Base-by-base conservation (phyloP, 2,797 vertebrate genomes). In the Orientallactaga sibirica region DNA sequence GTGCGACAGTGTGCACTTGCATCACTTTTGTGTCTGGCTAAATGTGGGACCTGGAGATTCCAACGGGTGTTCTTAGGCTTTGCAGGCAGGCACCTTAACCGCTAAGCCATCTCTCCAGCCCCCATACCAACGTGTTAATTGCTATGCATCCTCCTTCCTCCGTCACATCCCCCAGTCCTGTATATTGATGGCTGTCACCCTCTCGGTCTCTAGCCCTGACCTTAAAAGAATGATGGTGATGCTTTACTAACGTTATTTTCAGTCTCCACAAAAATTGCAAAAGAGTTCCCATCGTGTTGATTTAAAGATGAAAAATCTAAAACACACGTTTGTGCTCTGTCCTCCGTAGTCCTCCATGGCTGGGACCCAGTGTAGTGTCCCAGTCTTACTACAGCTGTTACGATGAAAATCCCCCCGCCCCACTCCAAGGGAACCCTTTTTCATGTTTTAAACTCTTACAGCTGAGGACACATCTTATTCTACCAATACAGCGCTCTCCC, bases 311-410 rank as follows among this genome's bases (percentile, higher is more conserved):
- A 94, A 74, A 73, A 86, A 24, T 71, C 24, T 41, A 43, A 88
- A 55, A 25, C 20, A 15, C 1, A n/a, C 79, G 9, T 71, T 91
- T 9, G 18, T 27, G 43, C 77, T 91, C 64, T 68, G 6, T 33
- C 20, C 77, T 82, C 64, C 61, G 27, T 10, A 33, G 29, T 37
- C 33, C 33, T 37, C 33, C 33, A 37, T 37, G 37, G 18, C 77
- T 67, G 94, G 85, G 83, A 62, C 25, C 12, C 37, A 43, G 82
- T 75, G 94, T 94, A 92, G 93, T 92, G 64, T 11, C 62, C 68
- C 27, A 76, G 52, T 80, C 41, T 94, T 89, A 81, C 66, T 64
- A 43, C 41, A 70, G 77, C 11, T 55, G 10, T 43, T 10, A 52
- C 62, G 14, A 78, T 75, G 16, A 93, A 27, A 29, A 70, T 48